A percentile compares a stretch with the other conserved stretches of the same genome.
Evolutionary conservation across 2,888 invertebrate genomes (phyloP).

Genomic region (Rhodophaea formosa): DNA sequence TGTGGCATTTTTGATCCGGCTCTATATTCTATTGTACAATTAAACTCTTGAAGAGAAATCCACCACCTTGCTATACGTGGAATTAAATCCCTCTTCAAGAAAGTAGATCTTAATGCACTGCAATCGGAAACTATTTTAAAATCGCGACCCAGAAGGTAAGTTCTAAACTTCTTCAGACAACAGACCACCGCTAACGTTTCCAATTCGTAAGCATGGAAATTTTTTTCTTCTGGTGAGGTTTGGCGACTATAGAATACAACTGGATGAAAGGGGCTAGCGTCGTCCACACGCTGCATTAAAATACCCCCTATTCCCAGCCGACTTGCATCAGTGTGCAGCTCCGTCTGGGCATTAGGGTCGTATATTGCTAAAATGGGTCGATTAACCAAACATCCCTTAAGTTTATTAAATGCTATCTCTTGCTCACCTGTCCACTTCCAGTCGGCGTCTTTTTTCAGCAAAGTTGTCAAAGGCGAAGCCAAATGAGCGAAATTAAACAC

Average conservation of each 20-base stretch:
- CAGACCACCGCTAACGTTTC: slow-evolving; percentile 29
- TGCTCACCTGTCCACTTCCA: slow-evolving; percentile 28
- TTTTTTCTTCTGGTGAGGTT: slow-evolving; percentile 29
- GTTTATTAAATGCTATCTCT: slow-evolving; percentile 17
- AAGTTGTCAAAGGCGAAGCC: slow-evolving; percentile 28
- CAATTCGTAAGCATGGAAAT: slow-evolving; percentile 31
- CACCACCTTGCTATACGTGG: slow-evolving; percentile 23
- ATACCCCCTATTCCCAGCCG: slow-evolving; percentile 26
- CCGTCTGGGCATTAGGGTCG: slow-evolving; percentile 29
- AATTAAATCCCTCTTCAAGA: slow-evolving; percentile 17
- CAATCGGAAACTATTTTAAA: slow-evolving; percentile 20
- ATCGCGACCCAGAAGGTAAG: slow-evolving; percentile 10
- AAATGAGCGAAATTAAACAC: slow-evolving; percentile 28
- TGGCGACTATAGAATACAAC: slow-evolving; percentile 30
- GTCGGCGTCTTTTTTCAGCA: slow-evolving; percentile 19
- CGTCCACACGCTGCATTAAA: slow-evolving; percentile 18
- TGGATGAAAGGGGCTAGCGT: slow-evolving; percentile 10
- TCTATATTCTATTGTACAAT: slow-evolving; percentile 23
- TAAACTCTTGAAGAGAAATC: slow-evolving; percentile 25
- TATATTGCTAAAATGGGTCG: slow-evolving; percentile 38
- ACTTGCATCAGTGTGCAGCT: slow-evolving; percentile 30
- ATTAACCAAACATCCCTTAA: slow-evolving; percentile 23
- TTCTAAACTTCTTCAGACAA: slow-evolving; percentile 19
- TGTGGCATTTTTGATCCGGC: slow-evolving; percentile 23
- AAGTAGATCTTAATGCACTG: slow-evolving; percentile 18